phyloP scores from a whole-genome alignment of 2,113 vertebrate species.

The Nyctereutes procyonoides region DNA sequence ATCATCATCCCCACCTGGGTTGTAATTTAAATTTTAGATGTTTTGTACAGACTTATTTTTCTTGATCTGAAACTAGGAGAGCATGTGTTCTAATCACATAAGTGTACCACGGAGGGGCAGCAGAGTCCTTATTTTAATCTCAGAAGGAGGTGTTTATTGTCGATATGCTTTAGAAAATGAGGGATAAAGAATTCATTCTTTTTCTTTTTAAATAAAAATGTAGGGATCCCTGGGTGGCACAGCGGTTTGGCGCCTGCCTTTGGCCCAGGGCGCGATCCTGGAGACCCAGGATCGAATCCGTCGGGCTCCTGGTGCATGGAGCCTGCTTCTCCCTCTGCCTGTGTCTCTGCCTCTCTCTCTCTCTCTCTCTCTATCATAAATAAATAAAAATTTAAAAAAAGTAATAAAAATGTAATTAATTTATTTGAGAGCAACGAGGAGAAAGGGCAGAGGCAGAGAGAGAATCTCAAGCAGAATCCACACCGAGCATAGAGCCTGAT shows the following conservation, averaged over 20 bases:
- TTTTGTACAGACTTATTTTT: background rate
- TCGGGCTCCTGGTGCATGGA: too few relatives aligned
- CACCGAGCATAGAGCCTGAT: background rate
- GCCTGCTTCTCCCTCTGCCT: too few relatives aligned
- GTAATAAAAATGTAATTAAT: background rate
- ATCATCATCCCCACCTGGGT: background rate
- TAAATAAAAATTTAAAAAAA: too few relatives aligned
- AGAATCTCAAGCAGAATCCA: background rate
- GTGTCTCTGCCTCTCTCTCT: too few relatives aligned
- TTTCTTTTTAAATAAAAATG: background rate
- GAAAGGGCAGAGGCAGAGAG: background rate
- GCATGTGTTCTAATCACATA: background rate
- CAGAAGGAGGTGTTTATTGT: background rate
- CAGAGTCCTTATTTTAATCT: background rate
- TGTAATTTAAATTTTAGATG: background rate
- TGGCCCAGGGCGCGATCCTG: too few relatives aligned
- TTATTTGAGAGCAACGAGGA: background rate
- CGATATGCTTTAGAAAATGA: background rate
- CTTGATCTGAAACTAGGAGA: background rate
- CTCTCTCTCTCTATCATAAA: too few relatives aligned
- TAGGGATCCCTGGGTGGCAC: too few relatives aligned
- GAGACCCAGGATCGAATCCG: too few relatives aligned
- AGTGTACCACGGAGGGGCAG: background rate
- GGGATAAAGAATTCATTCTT: background rate
- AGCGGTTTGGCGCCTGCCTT: too few relatives aligned